Evolutionary conservation across 2,888 invertebrate species (phyloP).

Genomic region (Pyrocoelia pectoralis): DNA sequence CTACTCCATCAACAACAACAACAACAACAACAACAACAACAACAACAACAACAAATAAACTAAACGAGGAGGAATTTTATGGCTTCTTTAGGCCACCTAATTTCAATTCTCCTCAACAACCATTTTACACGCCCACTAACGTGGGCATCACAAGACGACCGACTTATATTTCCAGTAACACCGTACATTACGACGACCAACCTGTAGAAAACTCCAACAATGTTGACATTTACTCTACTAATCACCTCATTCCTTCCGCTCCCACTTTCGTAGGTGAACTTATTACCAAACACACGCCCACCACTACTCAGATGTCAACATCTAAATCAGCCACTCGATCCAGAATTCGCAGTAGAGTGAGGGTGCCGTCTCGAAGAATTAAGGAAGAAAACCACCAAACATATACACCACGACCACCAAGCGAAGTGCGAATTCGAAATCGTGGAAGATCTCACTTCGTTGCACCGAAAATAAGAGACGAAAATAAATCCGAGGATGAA

Average conservation of each 20-base stretch:
- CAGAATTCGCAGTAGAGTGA: constrained; percentile 53
- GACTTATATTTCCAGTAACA: background rate
- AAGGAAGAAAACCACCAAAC: constrained; percentile 24
- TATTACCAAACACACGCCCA: background rate
- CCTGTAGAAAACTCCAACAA: constrained; percentile 25
- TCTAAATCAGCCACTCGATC: constrained; percentile 17
- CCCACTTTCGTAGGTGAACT: background rate
- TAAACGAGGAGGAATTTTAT: constrained; percentile 58
- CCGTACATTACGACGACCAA: constrained; percentile 19
- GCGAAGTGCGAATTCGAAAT: constrained; percentile 50
- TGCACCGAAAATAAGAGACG: constrained; percentile 40
- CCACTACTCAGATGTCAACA: constrained; percentile 33
- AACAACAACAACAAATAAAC: constrained; percentile 43
- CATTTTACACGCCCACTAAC: constrained; percentile 38
- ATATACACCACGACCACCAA: background rate
- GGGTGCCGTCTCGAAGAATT: constrained; percentile 53
- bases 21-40: constrained; percentile 42
- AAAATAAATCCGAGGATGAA: constrained; percentile 49
- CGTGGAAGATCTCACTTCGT: constrained; percentile 66
- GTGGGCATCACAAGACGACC: constrained; percentile 38
- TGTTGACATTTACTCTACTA: constrained; percentile 32
- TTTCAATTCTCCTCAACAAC: constrained; percentile 47
- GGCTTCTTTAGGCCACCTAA: constrained; percentile 63
- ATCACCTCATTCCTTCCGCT: constrained; percentile 26
- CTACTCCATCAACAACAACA: constrained; percentile 24